Conservation (phyloP, 2,888 invertebrate species). For the Peribatodes rhomboidaria region DNA sequence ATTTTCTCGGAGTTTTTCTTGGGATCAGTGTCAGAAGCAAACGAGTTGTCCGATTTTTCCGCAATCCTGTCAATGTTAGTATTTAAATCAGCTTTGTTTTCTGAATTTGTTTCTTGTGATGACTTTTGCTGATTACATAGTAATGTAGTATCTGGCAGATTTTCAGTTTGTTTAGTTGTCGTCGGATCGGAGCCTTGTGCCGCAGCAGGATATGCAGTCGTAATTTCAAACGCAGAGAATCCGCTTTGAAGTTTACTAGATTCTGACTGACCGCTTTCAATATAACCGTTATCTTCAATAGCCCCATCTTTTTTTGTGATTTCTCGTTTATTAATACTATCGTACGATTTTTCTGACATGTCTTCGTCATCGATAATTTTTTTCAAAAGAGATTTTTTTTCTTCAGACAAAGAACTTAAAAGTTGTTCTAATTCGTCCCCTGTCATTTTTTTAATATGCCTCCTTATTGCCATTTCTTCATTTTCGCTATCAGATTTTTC, state of each 20-base stretch:
- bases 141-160: slow-evolving; percentile 55
- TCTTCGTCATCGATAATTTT: slow-evolving; percentile 70
- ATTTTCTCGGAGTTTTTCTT: slow-evolving; percentile 52
- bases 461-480: slow-evolving; percentile 74
- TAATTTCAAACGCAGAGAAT: slow-evolving; percentile 56
- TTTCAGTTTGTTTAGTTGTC: slow-evolving; percentile 56
- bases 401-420: slow-evolving; percentile 71
- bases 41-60: slow-evolving; percentile 52
- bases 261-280: slow-evolving; percentile 70
- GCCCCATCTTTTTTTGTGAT: slow-evolving; percentile 80
- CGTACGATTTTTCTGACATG: slow-evolving; percentile 45
- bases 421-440: slow-evolving; percentile 73
- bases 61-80: slow-evolving; percentile 48
- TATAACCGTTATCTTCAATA: slow-evolving; percentile 69
- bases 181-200: slow-evolving; percentile 54
- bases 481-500: slow-evolving; percentile 60
- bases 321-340: slow-evolving; percentile 73
- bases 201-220: slow-evolving; percentile 55
- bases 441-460: slow-evolving; percentile 75
- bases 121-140: slow-evolving; percentile 58
- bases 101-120: slow-evolving; percentile 52
- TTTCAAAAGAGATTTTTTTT: slow-evolving; percentile 73
- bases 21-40: slow-evolving; percentile 45
- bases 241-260: slow-evolving; percentile 67
- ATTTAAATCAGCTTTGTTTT: slow-evolving; percentile 56